A percentile compares a stretch with the other conserved stretches of the same genome.
Conservation (phyloP, 1,140 invertebrate genomes). For the Cherax quadricarinatus region DNA sequence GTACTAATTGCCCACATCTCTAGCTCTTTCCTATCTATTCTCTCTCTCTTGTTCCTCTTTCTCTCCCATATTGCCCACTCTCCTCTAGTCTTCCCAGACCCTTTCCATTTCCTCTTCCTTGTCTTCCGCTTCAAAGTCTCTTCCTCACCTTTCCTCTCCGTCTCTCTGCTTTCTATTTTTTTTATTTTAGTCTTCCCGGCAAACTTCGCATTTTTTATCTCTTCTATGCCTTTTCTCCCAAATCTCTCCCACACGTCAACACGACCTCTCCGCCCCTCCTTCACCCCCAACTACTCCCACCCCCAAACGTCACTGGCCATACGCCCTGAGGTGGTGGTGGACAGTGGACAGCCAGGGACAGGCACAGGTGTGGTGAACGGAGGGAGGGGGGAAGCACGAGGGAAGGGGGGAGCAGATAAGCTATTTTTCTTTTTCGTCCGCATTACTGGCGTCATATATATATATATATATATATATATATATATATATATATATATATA, state of each 20-base stretch:
- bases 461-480: too few relatives aligned
- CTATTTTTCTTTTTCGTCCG: too few relatives aligned
- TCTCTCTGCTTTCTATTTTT: not conserved
- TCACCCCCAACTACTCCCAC: not conserved
- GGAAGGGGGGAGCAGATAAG: not conserved
- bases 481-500: too few relatives aligned
- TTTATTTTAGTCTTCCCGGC: not conserved
- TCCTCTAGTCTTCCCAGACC: not conserved
- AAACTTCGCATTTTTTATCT: not conserved
- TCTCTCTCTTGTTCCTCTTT: not conserved
- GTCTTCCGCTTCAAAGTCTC: not conserved
- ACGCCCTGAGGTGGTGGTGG: constrained; percentile 30
- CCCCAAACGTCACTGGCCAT: not conserved
- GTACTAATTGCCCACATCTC: constrained; percentile 25
- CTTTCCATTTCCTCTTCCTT: not conserved
- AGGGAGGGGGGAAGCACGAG: not conserved
- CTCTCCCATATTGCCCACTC: not conserved
- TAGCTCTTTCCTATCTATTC: constrained; percentile 10
- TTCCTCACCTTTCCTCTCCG: not conserved
- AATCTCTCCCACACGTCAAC: not conserved
- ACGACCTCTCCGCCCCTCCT: not conserved
- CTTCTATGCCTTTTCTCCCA: not conserved
- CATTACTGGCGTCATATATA: too few relatives aligned
- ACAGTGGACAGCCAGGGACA: constrained; percentile 51
- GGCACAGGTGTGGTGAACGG: constrained; percentile 54